Percentiles rank a stretch among this genome's conserved stretches.
These are phyloP conservation scores for Numenius phaeopus DNA, from an alignment of 2,797 vertebrate species.

Conservation along the genomic window DNA sequence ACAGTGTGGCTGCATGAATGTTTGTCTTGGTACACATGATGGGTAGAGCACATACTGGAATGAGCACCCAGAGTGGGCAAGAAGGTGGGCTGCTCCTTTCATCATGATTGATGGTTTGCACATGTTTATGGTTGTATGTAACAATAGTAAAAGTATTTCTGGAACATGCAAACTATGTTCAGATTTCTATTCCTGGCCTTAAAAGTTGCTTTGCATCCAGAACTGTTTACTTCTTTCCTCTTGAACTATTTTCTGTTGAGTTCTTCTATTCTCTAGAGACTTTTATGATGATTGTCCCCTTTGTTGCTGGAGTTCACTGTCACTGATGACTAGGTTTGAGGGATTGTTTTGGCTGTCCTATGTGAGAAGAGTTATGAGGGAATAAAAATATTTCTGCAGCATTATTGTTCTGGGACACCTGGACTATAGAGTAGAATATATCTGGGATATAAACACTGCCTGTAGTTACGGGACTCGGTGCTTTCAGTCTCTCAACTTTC, in stretches of 20 bases:
- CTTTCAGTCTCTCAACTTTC: not conserved
- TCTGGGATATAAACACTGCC: not conserved
- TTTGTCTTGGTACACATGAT: not conserved
- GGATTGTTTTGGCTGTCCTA: not conserved
- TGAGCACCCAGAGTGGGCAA: not conserved
- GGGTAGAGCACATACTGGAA: not conserved
- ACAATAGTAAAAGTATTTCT: not conserved
- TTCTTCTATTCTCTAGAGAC: not conserved
- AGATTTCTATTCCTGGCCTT: not conserved
- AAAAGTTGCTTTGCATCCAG: not conserved
- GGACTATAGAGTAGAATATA: not conserved
- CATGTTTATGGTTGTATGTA: not conserved
- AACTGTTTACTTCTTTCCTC: not conserved
- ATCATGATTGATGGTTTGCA: not conserved
- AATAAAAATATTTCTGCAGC: not conserved
- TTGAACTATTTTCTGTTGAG: not conserved
- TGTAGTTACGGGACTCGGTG: not conserved
- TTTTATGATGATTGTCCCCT: not conserved
- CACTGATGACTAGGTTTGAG: not conserved
- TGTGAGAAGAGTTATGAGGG: not conserved
- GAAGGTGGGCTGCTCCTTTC: not conserved
- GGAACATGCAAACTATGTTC: not conserved
- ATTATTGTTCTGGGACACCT: not conserved
- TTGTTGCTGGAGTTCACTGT: not conserved
- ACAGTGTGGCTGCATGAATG: not conserved